Evolutionary conservation across 2,797 vertebrate genomes (phyloP).

Genomic region (Argya squamiceps): DNA sequence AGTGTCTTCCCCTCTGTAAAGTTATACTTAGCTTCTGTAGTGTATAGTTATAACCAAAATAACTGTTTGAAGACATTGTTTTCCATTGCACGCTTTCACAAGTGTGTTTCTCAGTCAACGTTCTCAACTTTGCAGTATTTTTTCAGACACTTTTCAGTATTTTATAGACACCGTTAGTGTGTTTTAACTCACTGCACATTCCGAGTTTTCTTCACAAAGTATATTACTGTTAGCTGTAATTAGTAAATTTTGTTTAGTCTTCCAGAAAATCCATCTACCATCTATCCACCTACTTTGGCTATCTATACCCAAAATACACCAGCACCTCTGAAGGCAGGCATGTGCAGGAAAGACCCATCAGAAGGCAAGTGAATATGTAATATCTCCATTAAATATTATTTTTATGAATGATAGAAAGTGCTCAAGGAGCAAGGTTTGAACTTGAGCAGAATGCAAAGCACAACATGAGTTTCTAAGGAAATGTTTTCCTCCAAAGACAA

Average conservation of each 20-base stretch:
- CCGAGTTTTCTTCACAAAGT: background rate
- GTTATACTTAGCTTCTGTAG: background rate
- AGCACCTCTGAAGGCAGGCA: background rate
- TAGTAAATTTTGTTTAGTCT: background rate
- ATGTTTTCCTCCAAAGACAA: background rate
- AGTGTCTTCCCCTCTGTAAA: background rate
- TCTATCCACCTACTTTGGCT: background rate
- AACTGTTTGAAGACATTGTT: background rate
- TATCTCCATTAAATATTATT: background rate
- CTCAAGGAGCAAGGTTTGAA: background rate
- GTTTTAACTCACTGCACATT: background rate
- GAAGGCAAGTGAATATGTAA: background rate
- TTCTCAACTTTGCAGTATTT: background rate
- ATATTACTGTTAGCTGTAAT: background rate
- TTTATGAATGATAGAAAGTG: background rate
- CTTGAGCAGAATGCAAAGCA: background rate
- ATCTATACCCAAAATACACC: background rate
- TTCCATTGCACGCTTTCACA: background rate
- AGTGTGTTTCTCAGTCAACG: rapidly evolving
- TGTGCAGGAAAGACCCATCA: background rate
- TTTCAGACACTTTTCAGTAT: background rate
- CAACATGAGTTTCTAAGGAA: background rate
- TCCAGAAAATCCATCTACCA: background rate
- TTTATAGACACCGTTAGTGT: background rate
- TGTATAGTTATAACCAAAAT: background rate